phyloP scores from a whole-genome alignment of 92 coral and sea anemone species.

The Bergia puertoricense region DNA sequence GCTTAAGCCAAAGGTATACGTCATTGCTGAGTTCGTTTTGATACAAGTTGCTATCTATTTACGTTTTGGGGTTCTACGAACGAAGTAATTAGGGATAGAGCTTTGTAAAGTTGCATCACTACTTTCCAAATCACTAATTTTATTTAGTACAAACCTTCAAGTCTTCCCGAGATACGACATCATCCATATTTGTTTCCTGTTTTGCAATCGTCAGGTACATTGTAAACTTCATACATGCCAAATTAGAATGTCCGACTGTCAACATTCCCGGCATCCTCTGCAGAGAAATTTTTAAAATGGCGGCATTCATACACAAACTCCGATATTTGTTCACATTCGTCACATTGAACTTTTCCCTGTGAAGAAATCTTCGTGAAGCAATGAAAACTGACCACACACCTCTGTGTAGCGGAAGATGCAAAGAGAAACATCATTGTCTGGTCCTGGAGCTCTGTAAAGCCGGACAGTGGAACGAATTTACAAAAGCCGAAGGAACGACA shows the following conservation, averaged over 20 bases:
- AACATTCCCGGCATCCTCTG: conserved; percentile 29
- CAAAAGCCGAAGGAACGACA: background rate
- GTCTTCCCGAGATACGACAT: conserved; percentile 15
- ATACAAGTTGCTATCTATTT: background rate
- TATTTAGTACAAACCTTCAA: conserved; percentile 14
- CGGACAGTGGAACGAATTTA: conserved; percentile 4
- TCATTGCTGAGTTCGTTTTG: too few species aligned
- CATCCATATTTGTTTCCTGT: conserved; percentile 11
- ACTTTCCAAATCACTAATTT: background rate
- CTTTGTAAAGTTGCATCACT: background rate
- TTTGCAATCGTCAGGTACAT: background rate
- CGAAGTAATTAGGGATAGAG: background rate
- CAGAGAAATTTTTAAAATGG: background rate
- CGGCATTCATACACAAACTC: background rate
- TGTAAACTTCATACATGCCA: conserved; percentile 23
- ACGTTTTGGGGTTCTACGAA: background rate
- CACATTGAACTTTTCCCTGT: background rate
- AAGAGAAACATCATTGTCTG: conserved; percentile 17
- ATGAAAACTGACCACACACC: conserved; percentile 26
- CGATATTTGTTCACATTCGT: background rate
- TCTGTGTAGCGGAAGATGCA: conserved; percentile 2
- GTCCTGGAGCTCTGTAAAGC: conserved; percentile 17
- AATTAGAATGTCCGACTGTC: background rate
- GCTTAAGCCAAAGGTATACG: too few species aligned
- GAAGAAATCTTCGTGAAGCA: background rate